Base-by-base conservation (phyloP, 2,888 invertebrate species). In the Sinodicranocentrus sp. region DNA sequence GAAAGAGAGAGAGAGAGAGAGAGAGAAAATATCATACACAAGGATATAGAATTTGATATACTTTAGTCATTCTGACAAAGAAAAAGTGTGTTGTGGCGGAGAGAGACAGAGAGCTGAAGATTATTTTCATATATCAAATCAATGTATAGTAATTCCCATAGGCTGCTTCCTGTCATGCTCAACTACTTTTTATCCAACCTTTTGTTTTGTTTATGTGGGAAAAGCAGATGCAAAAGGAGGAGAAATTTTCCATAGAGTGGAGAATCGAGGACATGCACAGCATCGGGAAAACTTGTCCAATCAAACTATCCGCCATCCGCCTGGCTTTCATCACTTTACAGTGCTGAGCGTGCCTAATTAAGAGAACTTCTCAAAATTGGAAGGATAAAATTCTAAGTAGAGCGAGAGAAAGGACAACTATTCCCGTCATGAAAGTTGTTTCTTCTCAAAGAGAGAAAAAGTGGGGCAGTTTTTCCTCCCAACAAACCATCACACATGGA, bases 51-150 rank as follows among this genome's bases (percentile, higher is more conserved):
- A n/a, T n/a, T 39, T 39, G 6, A 13, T 39, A 5, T 13, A 39
- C 39, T 39, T 39, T 13, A 39, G 39, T 8, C 5, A 39, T 39
- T 5, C 6, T 8, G 39, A 48, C 5, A 33, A 10, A 33, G 2
- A 71, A 28, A 71, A 23, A 70, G 21, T 57, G 57, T 25, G 13
- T 25, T 23, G 25, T 57, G 25, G 19, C 23, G 21, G 39, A 70
- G 25, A 70, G 28, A 72, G 25, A 59, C 23, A 26, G 28, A 63
- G 13, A 33, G 17, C 44, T 43, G 15, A 25, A 43, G 67, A 77
- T 67, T 57, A 76, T 43, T 57, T 68, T 67, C 77, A 68, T 59
- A 68, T 43, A 77, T 77, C 77, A 77, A 77, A 77, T 77, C 77
- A 77, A 48, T 77, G 57, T 54, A 59, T 59, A 39, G 67, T 54